Base-by-base conservation (phyloP, 2,113 vertebrate genomes). In the Pygoscelis antarcticus region DNA sequence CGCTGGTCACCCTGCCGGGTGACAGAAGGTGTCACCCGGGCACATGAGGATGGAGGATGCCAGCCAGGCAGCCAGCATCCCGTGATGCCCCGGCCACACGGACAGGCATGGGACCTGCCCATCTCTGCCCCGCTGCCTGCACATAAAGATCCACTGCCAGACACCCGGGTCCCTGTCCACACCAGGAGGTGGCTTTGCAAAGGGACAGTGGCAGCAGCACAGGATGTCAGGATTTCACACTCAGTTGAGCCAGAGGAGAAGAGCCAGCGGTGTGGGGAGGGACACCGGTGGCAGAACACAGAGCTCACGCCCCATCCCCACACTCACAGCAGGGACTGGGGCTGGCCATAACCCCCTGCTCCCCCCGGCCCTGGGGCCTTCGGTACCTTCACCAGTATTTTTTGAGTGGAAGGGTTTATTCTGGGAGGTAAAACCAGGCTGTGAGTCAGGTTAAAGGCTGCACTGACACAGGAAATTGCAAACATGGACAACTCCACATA, bases 1-100 rank as follows among this genome's bases (percentile, higher is more conserved):
- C 96, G 96, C 97, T 93, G 97, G 93, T 97, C 97, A 98, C 94
- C 97, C 98, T 82, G 83, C 87, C 83, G 22, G 89, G 42, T 94
- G 83, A 96, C 54, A 82, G 54, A 34, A 83, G 5, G 15, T 3
- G 42, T 95, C 92, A 97, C n/a, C 18, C 0, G 2, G 16, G 32
- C 1, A 1, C 3, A 6, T 0, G 0, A n/a, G 60, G 60, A 74
- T 0, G 25, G 17, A 25, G 36, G 17, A 27, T 10, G 54, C 58
- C 4, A 3, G 60, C 21, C 6, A 2, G 16, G 19, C 49, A 83
- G 52, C 58, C 61, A 29, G 66, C 42, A 49, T 69, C 51, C 61
- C 1, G 6, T 5, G 34, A 9, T 29, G 61, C 16, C 21, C 60
- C 0, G 5, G 25, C 42, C 27, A 11, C 47, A 13, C 0, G 6